Evolutionary conservation across 2,888 invertebrate species (phyloP), one percentile per base, ranked within the genome.

Genomic region (Bugula neritina): DNA sequence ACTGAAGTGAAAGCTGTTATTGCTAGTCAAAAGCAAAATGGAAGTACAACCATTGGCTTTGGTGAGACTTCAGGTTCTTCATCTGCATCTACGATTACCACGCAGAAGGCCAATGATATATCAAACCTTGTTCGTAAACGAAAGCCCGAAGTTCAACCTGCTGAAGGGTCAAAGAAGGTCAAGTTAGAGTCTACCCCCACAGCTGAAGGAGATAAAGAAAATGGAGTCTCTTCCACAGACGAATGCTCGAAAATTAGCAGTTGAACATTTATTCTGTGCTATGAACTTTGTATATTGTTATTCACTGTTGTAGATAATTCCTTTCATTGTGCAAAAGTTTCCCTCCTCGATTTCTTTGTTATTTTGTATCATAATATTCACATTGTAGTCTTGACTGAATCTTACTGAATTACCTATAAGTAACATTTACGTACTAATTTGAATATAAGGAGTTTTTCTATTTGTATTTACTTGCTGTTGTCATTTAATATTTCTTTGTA

Each of bases 131-230:
- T 63, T 21, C 63, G 63, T 13, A 63, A 63, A 34, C 63, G 63
- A 13, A 63, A 63, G 34, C 29, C 63, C 31, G 87, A 88, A n/a
- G 43, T 54, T 25, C 31, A 63, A 69, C 72, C 43, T 13, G 34
- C 29, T 34, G 63, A 73, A 21, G 70, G 34, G 2, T 29, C 54
- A 17, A 72, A 72, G 70, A 70, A 71, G 54, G 71, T 34, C n/a
- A 57, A 70, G 17, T 54, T 31, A 35, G 70, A 70, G 29, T 35
- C 43, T 1, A 52, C 54, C 25, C 29, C 35, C n/a, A 35, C 54
- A n/a, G 34, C 23, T n/a, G 34, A 34, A 21, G 57, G 27, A 10
- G n/a, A 63, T n/a, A 63, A 63, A 31, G 63, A 63, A 31, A 63
- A 63, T 34, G 63, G 63, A 13, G n/a, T 43, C 43, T 43, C 43